These are phyloP conservation scores for Strigamia transsilvanica DNA, from an alignment of 2,888 invertebrate genomes.

Conservation along the genomic window DNA sequence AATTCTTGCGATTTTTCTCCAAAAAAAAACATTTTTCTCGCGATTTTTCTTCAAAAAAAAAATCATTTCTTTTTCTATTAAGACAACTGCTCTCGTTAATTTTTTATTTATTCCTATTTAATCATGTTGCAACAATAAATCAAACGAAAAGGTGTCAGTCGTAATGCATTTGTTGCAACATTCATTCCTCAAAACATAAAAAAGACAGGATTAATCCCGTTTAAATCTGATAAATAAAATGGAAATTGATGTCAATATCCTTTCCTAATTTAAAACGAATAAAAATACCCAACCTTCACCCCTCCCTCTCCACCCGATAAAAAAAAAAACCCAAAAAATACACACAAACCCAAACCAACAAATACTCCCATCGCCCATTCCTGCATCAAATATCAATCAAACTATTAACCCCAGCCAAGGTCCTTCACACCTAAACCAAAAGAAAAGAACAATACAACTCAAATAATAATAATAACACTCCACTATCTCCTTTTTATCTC, in stretches of 20 bases:
- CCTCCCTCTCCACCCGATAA: too few relatives aligned
- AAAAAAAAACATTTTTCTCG: too few relatives aligned
- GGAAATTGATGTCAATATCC: conserved; percentile 5
- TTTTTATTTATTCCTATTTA: neutral
- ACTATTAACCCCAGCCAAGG: neutral
- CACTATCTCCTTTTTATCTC: too few relatives aligned
- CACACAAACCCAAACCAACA: too few relatives aligned
- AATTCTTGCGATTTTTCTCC: too few relatives aligned
- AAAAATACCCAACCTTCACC: neutral
- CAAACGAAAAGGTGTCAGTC: neutral
- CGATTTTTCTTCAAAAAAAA: too few relatives aligned
- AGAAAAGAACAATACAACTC: neutral
- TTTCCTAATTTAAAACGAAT: neutral
- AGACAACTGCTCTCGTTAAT: neutral
- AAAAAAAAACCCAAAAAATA: neutral
- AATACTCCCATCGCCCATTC: too few relatives aligned
- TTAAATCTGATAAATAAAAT: neutral
- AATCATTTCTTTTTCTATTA: too few relatives aligned
- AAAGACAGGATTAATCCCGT: neutral
- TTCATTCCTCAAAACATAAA: neutral
- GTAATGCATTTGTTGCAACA: neutral
- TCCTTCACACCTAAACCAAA: neutral
- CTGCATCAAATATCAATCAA: neutral
- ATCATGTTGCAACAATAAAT: neutral
- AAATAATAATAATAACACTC: neutral